Evolutionary conservation across 2,113 vertebrate species (phyloP).

Genomic region (Rhadina sibilatrix): DNA sequence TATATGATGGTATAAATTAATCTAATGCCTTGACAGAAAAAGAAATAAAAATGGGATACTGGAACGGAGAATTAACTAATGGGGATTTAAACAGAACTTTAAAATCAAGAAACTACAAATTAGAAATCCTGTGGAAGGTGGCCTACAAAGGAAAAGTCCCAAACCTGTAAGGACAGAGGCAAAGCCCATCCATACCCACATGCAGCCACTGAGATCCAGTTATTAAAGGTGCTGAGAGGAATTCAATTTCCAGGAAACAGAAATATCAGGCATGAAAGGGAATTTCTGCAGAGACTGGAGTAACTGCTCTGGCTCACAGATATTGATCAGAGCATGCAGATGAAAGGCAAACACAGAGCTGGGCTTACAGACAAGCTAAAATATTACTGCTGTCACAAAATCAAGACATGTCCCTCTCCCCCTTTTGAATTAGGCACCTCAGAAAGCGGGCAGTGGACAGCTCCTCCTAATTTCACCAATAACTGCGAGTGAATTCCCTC

Average conservation of each 20-base stretch:
- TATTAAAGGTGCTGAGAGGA: neutral
- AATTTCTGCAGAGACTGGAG: slow-evolving; percentile 23
- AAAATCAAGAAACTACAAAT: neutral
- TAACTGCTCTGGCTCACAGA: slow-evolving; percentile 10
- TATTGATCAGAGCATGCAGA: slow-evolving; percentile 41
- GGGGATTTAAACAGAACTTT: neutral
- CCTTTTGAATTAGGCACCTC: slow-evolving; percentile 12
- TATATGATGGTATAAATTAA: neutral
- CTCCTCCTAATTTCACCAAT: neutral
- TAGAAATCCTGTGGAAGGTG: neutral
- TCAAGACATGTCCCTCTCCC: neutral
- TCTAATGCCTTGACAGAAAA: neutral
- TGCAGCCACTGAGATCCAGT: neutral
- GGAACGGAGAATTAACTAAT: neutral
- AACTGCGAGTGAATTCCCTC: neutral
- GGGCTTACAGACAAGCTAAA: neutral
- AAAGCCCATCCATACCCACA: neutral
- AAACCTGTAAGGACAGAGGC: neutral
- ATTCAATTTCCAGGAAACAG: neutral
- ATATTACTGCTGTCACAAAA: slow-evolving; percentile 16
- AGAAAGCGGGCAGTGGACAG: neutral
- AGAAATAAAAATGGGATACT: neutral
- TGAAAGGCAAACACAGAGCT: slow-evolving; percentile 36
- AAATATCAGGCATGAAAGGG: neutral
- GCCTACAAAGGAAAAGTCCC: neutral